Evolutionary conservation across 2,888 invertebrate species (phyloP), one percentile per base, ranked within the genome.

Genomic region (Cryptops parisi): DNA sequence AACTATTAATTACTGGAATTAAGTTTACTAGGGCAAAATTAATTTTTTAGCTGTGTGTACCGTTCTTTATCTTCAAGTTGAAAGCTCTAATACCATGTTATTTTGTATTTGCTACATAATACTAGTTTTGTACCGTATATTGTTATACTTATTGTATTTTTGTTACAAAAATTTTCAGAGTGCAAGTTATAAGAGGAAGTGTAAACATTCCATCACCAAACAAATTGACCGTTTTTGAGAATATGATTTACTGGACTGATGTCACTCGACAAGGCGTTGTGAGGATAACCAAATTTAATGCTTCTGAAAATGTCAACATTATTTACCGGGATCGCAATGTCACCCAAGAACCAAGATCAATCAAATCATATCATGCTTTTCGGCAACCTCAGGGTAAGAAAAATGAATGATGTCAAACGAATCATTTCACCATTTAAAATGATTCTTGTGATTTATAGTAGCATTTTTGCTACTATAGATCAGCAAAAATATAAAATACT

Each of bases 201-300:
- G 60, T 84, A 1, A 63, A 64, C 53, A 87, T 90, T 0, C 91
- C 91, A 2, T 84, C 84, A 49, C 90, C 91, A 0, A 82, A 85
- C 0, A 74, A 88, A 12, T 68, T 91, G 33, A 81, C 89, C 0
- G 70, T 89, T 0, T 90, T 89, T 66, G 90, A 90, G 68, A 85
- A 84, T 63, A 73, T 82, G 25, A 80, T 93, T 4, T 91, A 80
- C 70, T 93, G 91, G 89, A 88, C 90, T 0, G 91, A 91, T 63
- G 82, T 81, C 59, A 89, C 87, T 1, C 88, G 90, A 62, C 87
- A 88, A 65, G 86, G 88, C 1, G 79, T 90, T 41, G 81, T 87
- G 75, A 82, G 84, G 1, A 85, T 89, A 6, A 84, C 87, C 66
- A 88, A 89, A 67, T 89, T 80, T 64, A 80, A 82, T 57, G 86